A percentile compares a stretch with the other conserved stretches of the same genome.
Conservation (phyloP, 2,888 invertebrate genomes). For the Conchocele bisecta region DNA sequence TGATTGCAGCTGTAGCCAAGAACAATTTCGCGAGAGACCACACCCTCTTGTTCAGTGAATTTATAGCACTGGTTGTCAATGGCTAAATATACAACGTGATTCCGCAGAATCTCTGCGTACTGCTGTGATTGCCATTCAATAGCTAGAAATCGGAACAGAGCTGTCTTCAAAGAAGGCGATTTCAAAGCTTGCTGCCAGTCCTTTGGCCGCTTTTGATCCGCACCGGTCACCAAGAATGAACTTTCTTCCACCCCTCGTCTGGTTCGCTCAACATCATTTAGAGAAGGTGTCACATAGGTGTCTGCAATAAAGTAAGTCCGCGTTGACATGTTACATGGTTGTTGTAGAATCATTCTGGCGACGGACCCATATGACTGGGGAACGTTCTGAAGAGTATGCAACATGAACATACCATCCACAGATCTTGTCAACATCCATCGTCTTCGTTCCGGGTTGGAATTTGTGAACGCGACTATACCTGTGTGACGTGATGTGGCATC, state of each 20-base stretch:
- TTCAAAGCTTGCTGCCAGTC: conserved; percentile 21
- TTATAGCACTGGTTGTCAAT: conserved; percentile 7
- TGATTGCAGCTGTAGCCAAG: conserved; percentile 10
- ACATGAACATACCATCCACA: conserved; percentile 23
- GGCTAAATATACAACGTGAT: conserved; percentile 9
- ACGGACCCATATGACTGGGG: conserved; percentile 9
- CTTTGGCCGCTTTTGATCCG: conserved; percentile 8
- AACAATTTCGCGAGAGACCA: not conserved
- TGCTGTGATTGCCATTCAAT: conserved; percentile 23
- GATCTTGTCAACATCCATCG: conserved; percentile 22
- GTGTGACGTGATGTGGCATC: conserved; percentile 25
- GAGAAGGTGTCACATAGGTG: not conserved
- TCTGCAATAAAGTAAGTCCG: conserved; percentile 5
- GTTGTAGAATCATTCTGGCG: not conserved
- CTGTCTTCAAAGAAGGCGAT: conserved; percentile 29
- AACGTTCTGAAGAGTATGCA: conserved; percentile 7
- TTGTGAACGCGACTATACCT: conserved; percentile 6
- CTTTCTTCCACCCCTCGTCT: not conserved
- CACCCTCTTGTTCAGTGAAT: not conserved
- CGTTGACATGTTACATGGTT: not conserved
- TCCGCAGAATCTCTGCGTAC: not conserved
- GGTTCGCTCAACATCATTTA: conserved; percentile 1
- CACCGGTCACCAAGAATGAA: not conserved
- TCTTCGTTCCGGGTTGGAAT: not conserved
- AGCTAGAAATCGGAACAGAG: conserved; percentile 22